A percentile compares a stretch with the other conserved stretches of the same genome.
Conservation (phyloP, 2,797 vertebrate species). For the Botia kubotai region DNA sequence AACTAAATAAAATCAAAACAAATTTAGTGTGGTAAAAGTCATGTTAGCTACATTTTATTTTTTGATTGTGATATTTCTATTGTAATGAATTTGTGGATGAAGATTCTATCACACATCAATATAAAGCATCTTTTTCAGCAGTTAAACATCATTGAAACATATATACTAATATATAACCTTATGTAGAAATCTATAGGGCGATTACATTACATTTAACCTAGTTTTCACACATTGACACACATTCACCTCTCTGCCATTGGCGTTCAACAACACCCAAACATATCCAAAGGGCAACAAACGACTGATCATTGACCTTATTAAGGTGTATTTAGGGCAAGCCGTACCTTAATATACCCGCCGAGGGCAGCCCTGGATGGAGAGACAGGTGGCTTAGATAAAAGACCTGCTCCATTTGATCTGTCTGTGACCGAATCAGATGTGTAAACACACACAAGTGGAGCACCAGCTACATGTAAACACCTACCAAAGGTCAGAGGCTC, state of each 20-base stretch:
- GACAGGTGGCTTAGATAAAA: conserved; percentile 77
- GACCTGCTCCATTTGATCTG: conserved; percentile 69
- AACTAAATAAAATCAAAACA: not conserved
- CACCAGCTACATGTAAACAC: conserved; percentile 31
- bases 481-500: conserved; percentile 10
- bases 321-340: conserved; percentile 78
- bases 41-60: not conserved
- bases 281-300: conserved; percentile 38
- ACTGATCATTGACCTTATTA: conserved; percentile 51
- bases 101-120: too few species aligned
- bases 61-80: too few species aligned
- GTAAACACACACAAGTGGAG: conserved; percentile 68
- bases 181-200: not conserved
- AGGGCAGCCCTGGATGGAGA: conserved; percentile 77
- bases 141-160: too few species aligned
- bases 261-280: not conserved
- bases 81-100: too few species aligned
- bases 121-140: too few species aligned
- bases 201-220: not conserved
- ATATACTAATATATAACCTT: not conserved
- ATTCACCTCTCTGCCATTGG: not conserved
- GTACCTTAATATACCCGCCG: conserved; percentile 73
- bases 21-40: not conserved
- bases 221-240: not conserved
- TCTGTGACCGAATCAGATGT: conserved; percentile 67